Conservation (phyloP, 2,888 invertebrate species). For the Alsophila aescularia region DNA sequence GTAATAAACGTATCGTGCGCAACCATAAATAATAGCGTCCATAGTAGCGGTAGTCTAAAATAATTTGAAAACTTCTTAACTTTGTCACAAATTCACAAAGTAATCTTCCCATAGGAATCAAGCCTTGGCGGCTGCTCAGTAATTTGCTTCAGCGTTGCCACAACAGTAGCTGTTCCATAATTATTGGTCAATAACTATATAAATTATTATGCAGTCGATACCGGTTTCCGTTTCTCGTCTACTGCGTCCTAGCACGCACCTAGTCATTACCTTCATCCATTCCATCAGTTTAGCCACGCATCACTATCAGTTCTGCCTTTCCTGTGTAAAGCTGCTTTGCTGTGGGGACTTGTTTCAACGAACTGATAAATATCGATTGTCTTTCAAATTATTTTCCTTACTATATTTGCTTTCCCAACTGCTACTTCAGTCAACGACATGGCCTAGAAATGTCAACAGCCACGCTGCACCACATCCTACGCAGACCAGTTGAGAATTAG, state of each 20-base stretch:
- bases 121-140: constrained; percentile 14
- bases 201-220: constrained; percentile 32
- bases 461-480: constrained; percentile 27
- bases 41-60: constrained; percentile 31
- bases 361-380: neutral
- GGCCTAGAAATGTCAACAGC: constrained; percentile 28
- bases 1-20: constrained; percentile 51
- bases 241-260: constrained; percentile 33
- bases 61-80: constrained; percentile 40
- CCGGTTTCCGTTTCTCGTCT: constrained; percentile 33
- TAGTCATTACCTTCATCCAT: constrained; percentile 26
- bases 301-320: constrained; percentile 12
- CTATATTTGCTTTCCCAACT: constrained; percentile 6
- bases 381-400: neutral
- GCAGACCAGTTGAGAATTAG: constrained; percentile 50
- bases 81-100: constrained; percentile 30
- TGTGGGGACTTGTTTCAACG: neutral
- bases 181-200: constrained; percentile 37
- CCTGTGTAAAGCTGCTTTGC: constrained; percentile 9
- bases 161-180: constrained; percentile 29
- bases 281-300: constrained; percentile 24
- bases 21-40: constrained; percentile 45
- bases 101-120: constrained; percentile 30
- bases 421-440: constrained; percentile 6
- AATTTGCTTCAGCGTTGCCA: constrained; percentile 27